Evolutionary conservation across 2,113 vertebrate species (phyloP).

Genomic region (Sinocyclocheilus maitianheensis): DNA sequence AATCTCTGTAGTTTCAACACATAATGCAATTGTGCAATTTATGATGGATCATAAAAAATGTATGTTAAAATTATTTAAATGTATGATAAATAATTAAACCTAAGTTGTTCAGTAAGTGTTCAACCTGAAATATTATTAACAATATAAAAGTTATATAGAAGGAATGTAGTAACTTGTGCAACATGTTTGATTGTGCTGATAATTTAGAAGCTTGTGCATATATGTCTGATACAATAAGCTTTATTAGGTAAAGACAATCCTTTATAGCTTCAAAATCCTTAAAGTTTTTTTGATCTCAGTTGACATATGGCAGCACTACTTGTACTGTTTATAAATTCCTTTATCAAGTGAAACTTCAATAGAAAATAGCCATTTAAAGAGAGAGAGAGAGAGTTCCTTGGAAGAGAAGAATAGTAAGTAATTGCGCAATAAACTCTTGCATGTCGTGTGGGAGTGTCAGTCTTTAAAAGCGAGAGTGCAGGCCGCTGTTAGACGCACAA

Average conservation of each 20-base stretch:
- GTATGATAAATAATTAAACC: neutral
- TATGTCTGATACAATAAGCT: too few relatives aligned
- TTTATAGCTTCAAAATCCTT: too few relatives aligned
- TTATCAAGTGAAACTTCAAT: neutral
- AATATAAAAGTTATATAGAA: neutral
- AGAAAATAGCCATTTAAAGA: neutral
- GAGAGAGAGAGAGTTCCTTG: neutral
- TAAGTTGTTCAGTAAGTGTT: neutral
- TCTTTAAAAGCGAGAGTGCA: conserved; percentile 2
- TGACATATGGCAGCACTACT: neutral
- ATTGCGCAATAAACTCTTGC: neutral
- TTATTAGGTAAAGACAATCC: neutral
- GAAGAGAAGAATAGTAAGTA: neutral
- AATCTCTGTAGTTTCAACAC: too few relatives aligned
- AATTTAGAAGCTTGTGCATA: neutral
- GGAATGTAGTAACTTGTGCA: neutral
- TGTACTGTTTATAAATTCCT: neutral
- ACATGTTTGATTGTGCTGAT: neutral
- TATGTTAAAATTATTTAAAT: neutral
- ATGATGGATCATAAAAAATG: neutral
- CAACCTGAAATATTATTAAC: neutral
- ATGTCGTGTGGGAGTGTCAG: neutral
- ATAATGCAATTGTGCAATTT: neutral
- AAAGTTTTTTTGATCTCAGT: neutral
- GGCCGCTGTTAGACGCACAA: neutral